A percentile compares a stretch with the other conserved stretches of the same genome.
phyloP scores from a whole-genome alignment of 2,888 invertebrate species.

The Cerastis rubricosa region DNA sequence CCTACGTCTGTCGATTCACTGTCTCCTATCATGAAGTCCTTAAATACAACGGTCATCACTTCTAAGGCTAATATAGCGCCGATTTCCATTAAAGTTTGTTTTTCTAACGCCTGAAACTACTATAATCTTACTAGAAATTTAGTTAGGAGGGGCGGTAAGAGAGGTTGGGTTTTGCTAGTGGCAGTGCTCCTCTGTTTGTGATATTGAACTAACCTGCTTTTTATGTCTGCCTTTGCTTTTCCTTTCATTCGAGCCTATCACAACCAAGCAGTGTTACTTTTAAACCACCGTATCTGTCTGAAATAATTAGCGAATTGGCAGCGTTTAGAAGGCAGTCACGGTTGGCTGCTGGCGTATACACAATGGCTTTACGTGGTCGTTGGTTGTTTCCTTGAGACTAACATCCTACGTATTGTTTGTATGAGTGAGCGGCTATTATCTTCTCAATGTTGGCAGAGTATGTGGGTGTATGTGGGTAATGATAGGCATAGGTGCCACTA shows the following conservation, averaged over 20 bases:
- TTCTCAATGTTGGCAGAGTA: constrained; percentile 49
- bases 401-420: constrained; percentile 64
- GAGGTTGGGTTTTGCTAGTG: no score
- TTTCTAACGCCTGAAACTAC: neutral
- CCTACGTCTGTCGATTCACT: neutral
- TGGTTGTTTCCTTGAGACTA: constrained; percentile 61
- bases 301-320: constrained; percentile 46
- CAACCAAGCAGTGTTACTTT: constrained; percentile 1
- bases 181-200: neutral
- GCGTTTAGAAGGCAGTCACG: constrained; percentile 57
- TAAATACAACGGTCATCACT: neutral
- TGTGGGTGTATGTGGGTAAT: constrained; percentile 18
- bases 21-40: neutral
- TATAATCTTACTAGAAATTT: neutral
- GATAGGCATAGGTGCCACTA: constrained; percentile 15
- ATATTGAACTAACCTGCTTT: neutral
- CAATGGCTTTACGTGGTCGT: constrained; percentile 58
- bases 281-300: constrained; percentile 7
- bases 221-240: no score
- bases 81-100: neutral
- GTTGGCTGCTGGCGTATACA: constrained; percentile 49
- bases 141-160: no score
- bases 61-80: neutral
- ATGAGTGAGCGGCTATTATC: constrained; percentile 58
- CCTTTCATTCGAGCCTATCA: neutral